Conservation (phyloP, 2,888 invertebrate species). For the Amphipoea oculea region DNA sequence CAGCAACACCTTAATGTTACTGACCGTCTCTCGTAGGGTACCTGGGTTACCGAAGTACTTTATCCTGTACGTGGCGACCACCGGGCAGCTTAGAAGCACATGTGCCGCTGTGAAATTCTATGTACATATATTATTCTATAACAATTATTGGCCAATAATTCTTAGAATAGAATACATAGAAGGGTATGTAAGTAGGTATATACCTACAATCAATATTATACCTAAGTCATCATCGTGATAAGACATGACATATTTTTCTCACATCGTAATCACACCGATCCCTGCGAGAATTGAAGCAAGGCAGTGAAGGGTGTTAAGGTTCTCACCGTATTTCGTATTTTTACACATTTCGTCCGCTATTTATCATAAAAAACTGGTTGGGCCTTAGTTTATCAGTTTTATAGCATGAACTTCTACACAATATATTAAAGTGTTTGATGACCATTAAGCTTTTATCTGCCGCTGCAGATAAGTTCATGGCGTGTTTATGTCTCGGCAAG, state of each 20-base stretch:
- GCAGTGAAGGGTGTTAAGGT: slow-evolving; percentile 18
- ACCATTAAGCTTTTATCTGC: slow-evolving; percentile 70
- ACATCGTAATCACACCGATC: not conserved
- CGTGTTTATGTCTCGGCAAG: slow-evolving; percentile 73
- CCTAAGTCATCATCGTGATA: not conserved
- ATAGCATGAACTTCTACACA: slow-evolving; percentile 67
- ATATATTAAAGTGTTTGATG: slow-evolving; percentile 71
- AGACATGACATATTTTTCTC: not conserved
- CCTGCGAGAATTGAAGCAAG: not conserved
- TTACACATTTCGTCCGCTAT: slow-evolving; percentile 31
- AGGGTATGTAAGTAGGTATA: no score
- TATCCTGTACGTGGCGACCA: no score
- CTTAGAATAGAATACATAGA: no score
- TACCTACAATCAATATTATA: not conserved
- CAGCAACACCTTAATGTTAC: no score
- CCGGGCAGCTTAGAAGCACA: no score
- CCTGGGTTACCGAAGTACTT: no score
- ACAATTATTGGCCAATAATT: no score
- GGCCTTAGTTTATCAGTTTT: slow-evolving; percentile 64
- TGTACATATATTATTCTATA: no score
- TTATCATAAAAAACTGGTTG: slow-evolving; percentile 58
- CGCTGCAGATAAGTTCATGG: slow-evolving; percentile 69
- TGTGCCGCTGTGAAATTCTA: not conserved
- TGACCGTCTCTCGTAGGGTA: no score
- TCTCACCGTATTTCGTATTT: slow-evolving; percentile 36